A percentile compares a stretch with the other conserved stretches of the same genome.
Conservation (phyloP, 2,797 vertebrate genomes). For the Rhinatrema bivittatum region DNA sequence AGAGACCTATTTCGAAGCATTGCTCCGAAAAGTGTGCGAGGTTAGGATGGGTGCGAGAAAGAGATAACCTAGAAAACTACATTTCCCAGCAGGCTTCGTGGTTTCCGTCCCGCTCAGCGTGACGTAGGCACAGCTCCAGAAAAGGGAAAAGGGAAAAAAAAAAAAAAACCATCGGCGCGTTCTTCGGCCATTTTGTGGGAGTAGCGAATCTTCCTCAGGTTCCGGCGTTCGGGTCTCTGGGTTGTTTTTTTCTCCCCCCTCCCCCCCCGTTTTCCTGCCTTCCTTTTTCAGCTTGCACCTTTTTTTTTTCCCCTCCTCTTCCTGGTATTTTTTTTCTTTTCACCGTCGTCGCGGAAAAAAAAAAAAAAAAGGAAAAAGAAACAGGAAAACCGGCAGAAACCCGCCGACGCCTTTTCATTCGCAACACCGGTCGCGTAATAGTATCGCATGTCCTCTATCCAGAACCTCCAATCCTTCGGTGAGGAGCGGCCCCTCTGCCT, state of each 20-base stretch:
- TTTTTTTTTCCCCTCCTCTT: neutral
- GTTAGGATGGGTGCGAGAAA: too few species aligned
- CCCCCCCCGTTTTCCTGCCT: neutral
- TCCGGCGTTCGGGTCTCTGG: neutral
- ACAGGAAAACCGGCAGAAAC: too few species aligned
- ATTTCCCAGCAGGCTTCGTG: too few species aligned
- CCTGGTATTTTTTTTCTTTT: neutral
- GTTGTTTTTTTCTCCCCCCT: neutral
- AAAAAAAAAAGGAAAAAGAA: too few species aligned
- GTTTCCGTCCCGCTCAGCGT: too few species aligned
- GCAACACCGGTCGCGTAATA: constrained; percentile 54
- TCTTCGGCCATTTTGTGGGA: constrained; percentile 49
- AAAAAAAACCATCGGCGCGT: neutral
- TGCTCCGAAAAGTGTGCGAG: too few species aligned
- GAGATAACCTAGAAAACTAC: constrained; percentile 7
- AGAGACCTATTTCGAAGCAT: too few species aligned
- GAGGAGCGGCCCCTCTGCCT: constrained; percentile 1
- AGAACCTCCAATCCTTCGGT: constrained; percentile 68
- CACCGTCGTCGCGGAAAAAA: neutral
- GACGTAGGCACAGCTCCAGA: too few species aligned
- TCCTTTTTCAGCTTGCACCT: neutral
- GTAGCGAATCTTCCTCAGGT: constrained; percentile 4
- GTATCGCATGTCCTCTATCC: constrained; percentile 71
- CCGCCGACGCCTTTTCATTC: constrained; percentile 47
- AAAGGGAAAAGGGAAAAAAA: neutral